Base-by-base conservation (phyloP, 1,140 invertebrate genomes). In the Orussus abietinus region DNA sequence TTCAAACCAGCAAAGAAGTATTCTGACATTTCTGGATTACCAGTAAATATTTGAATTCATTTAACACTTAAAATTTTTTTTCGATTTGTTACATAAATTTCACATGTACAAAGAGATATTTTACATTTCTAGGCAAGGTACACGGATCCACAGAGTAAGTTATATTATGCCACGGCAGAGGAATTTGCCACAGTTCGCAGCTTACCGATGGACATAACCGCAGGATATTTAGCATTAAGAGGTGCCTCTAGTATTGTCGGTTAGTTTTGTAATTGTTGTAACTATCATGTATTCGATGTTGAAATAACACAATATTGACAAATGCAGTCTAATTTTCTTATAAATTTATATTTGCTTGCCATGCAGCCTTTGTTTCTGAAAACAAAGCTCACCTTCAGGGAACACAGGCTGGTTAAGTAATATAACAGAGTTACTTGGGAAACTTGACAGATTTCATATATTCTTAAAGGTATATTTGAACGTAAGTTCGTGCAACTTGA, bases 1-100 rank as follows among this genome's bases (percentile, higher is more conserved):
- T 90, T 93, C 52, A 86, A 83, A 65, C 92, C 92, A 15, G 81
- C 88, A 2, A 93, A 93, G 63, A 95, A 94, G 59, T 95, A 95
- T 70, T 95, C 92, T 0, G 92, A 96, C 63, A 84, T 95, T 38
- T 93, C 90, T 51, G 92, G 92, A 1, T 61, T 95, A 36, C 80
- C 82, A 35, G 84, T 83, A 72, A 74, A 74, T 73, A 42, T 25
- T 47, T 49, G 49, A 39, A 45, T 46, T 44, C 43, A 47, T 12
- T 35, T 20, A 7, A 29, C 21, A 28, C 19, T 11, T 25, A 10
- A 19, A 17, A 2, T 36, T 38, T 26, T 19, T 37, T 19, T 35
- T 44, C 28, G 9, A 14, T 9, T 29, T n/a, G 18, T 41, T 18
- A 22, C 32, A 47, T 37, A 45, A 38, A 32, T 29, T 36, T 13